Base-by-base conservation (phyloP, 1,140 invertebrate species). In the Bombus superbus region DNA sequence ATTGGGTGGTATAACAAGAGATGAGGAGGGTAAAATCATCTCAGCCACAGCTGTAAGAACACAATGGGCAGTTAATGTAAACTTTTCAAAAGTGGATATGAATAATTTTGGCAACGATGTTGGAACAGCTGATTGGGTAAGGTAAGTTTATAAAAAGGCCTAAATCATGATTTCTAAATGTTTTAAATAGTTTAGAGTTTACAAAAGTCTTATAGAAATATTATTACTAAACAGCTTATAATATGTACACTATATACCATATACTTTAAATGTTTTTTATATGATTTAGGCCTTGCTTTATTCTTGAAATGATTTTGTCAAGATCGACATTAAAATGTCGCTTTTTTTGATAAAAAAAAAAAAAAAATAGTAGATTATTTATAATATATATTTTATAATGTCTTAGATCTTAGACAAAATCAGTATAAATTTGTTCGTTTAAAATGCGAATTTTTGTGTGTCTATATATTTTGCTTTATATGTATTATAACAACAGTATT, bases 81-180 rank as follows among this genome's bases (percentile, higher is more conserved):
- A 97, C 94, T 97, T 97, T 94, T 96, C 96, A 2, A 93, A 95
- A 68, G 95, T 97, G 2, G 95, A 97, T 89, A 96, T 96, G 93
- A 95, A 96, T 90, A 96, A 96, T 92, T 94, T 96, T 72, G 97
- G 97, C 81, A 97, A 97, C 91, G 94, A 96, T 68, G 96, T 97
- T 25, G 97, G 97, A 81, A 97, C 97, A 53, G 96, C 97, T 91
- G 97, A 97, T 89, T 97, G 97, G 97, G 97, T 96, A 95, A 94
- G 93, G 94, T 95, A 84, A 86, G 83, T 91, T 86, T 32, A 69
- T 75, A 44, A 40, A 42, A 81, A 77, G 76, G 83, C 81, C 86
- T 86, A 72, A 88, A 87, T 92, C 82, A 88, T 86, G 38, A 64
- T 66, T 69, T 68, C 64, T 81, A 75, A 47, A 71, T 89, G 57